Percentiles rank a stretch among this genome's conserved stretches.
These are phyloP conservation scores for Epistrophe grossulariae DNA, from an alignment of 2,888 invertebrate genomes.

Conservation along the genomic window DNA sequence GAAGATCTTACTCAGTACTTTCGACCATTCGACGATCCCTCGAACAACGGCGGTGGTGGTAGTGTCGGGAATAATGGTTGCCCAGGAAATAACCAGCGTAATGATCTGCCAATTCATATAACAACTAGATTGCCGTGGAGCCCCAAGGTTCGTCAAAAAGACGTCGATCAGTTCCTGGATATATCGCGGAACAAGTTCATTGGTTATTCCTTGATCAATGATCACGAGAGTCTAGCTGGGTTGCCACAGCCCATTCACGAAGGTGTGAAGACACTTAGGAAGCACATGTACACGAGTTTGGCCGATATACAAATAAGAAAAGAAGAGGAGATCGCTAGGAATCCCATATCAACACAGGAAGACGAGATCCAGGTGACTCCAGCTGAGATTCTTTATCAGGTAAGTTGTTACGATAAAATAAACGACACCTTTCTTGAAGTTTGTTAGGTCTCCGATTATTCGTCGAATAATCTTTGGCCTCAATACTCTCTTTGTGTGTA, in stretches of 20 bases:
- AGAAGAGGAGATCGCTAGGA: conserved; percentile 95
- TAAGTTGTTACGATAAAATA: conserved; percentile 1
- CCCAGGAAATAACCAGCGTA: conserved; percentile 80
- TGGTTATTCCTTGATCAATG: conserved; percentile 94
- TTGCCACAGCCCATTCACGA: conserved; percentile 98
- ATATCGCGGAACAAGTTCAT: conserved; percentile 97
- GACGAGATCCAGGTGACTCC: conserved; percentile 91
- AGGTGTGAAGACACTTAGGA: conserved; percentile 92
- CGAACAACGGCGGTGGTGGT: conserved; percentile 73
- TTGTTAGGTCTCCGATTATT: no score
- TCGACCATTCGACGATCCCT: conserved; percentile 83
- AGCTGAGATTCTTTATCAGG: conserved; percentile 94
- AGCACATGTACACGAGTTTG: conserved; percentile 97
- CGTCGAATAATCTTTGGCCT: no score
- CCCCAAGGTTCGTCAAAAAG: conserved; percentile 97
- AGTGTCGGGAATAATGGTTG: conserved; percentile 43
- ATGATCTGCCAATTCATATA: conserved; percentile 80
- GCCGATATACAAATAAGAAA: conserved; percentile 95
- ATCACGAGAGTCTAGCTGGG: conserved; percentile 95
- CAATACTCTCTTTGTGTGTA: no score
- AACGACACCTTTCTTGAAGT: no score
- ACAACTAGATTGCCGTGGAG: conserved; percentile 93
- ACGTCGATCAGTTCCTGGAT: conserved; percentile 96
- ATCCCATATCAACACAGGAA: conserved; percentile 94
- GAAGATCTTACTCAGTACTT: conserved; percentile 84